Base-by-base conservation (phyloP, 2,888 invertebrate species). In the Caprella mutica region DNA sequence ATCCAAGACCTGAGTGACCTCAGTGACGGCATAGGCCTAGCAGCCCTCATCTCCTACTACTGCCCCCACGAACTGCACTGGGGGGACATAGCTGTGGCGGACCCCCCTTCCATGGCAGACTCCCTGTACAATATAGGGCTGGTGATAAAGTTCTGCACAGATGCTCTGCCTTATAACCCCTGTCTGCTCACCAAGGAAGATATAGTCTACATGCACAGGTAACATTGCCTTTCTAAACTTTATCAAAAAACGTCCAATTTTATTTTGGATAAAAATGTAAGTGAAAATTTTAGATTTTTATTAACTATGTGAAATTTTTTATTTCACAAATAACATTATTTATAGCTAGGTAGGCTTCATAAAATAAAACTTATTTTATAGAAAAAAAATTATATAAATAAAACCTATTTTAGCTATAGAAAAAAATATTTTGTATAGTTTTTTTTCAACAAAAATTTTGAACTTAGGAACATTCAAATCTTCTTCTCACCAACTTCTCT, bases 131-230 rank as follows among this genome's bases (percentile, higher is more conserved):
- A 94, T 76, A 81, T 94, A 54, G 81, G 85, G 73, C 78, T 92
- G 70, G 86, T 94, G 65, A 81, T 85, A 72, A 81, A 85, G 71
- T 93, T 94, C 77, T 92, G 91, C 72, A 78, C 80, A 69, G 80
- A 81, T 70, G 81, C 85, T 73, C 79, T 93, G 73, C 90, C 92
- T 69, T 83, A 85, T 72, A 82, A 86, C 70, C 85, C 89, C 72
- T 92, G 91, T 78, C 91, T 92, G 74, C 85, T 94, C 81, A 81
- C 85, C 75, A 87, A 90, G n/a, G 93, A 94, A 74, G 94, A 96
- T 74, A 83, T 94, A 67, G 86, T 92, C 38, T 93, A 91, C 71
- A 86, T 91, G 82, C 80, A 89, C 73, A 88, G 89, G 85, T 86
- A 71, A 74, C 12, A 43, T 43, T 4, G 4, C 21, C 23, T 43